Evolutionary conservation across 92 coral and sea anemone species (phyloP).

Genomic region (Desmophyllum pertusum): DNA sequence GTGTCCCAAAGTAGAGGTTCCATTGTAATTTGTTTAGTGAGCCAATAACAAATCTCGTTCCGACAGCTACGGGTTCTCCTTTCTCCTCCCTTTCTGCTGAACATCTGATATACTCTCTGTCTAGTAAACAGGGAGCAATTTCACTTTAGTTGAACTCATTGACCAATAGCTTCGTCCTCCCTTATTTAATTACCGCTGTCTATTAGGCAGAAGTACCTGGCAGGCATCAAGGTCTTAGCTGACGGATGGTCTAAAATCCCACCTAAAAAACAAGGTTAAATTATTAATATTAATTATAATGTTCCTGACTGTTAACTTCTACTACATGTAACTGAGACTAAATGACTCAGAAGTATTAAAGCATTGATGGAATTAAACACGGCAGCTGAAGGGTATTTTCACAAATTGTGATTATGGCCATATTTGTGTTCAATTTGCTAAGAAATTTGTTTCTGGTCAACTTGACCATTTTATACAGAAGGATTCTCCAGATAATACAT

Average conservation of each 20-base stretch:
- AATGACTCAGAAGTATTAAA: not conserved
- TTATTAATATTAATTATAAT: not conserved
- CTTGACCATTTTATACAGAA: too few species aligned
- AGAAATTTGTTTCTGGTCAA: too few species aligned
- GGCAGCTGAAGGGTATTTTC: too few species aligned
- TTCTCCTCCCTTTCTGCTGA: not conserved
- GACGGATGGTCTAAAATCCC: constrained; percentile 86
- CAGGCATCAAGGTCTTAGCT: constrained; percentile 86
- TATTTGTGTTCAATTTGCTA: too few species aligned
- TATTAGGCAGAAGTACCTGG: constrained; percentile 79
- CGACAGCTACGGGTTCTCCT: too few species aligned
- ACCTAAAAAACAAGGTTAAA: constrained; percentile 77
- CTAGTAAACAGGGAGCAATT: not conserved
- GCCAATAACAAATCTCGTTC: too few species aligned
- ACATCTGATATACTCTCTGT: not conserved
- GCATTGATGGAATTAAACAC: too few species aligned
- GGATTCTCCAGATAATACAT: too few species aligned
- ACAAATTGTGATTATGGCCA: too few species aligned
- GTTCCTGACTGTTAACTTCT: not conserved
- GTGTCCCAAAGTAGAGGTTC: too few species aligned
- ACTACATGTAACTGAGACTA: not conserved
- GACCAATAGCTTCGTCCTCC: not conserved
- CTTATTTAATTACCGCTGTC: constrained; percentile 32
- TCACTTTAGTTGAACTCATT: not conserved
- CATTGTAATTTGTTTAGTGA: too few species aligned